Conservation (phyloP, 1,140 invertebrate genomes). For the Brachystomella parvula region DNA sequence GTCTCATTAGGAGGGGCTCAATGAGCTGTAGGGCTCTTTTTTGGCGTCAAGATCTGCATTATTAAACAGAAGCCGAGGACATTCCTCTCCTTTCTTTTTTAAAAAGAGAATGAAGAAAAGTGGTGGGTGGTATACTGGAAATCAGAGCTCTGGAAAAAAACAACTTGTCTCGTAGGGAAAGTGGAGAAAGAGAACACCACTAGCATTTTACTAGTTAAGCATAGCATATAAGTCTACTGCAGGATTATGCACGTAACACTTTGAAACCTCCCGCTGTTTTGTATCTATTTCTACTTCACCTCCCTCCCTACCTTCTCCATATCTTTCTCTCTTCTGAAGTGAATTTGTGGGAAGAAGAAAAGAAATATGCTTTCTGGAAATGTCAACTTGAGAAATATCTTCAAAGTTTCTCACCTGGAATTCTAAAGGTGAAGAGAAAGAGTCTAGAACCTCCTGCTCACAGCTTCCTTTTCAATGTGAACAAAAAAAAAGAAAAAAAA, state of each 20-base stretch:
- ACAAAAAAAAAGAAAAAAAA: neutral
- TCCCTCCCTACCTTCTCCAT: neutral
- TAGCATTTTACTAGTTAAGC: neutral
- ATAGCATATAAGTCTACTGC: too few relatives aligned
- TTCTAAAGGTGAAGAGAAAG: neutral
- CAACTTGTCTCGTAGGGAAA: neutral
- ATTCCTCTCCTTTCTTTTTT: neutral
- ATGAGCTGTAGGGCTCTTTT: slow-evolving; percentile 1
- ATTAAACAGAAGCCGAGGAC: neutral
- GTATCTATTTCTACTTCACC: neutral
- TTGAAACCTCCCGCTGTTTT: too few relatives aligned
- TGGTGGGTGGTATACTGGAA: neutral
- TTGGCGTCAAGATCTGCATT: neutral
- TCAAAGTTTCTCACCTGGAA: neutral
- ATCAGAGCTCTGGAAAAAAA: neutral
- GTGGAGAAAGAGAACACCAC: neutral
- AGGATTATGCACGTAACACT: too few relatives aligned
- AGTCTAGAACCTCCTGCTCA: too few relatives aligned
- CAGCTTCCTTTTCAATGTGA: too few relatives aligned
- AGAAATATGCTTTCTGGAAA: neutral
- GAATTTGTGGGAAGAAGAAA: neutral
- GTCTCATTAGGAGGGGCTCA: neutral
- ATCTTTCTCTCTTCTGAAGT: neutral
- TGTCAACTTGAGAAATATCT: neutral
- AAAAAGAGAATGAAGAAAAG: neutral